These are phyloP conservation scores for Sericinus montela DNA, from an alignment of 2,888 invertebrate genomes.

Conservation along the genomic window DNA sequence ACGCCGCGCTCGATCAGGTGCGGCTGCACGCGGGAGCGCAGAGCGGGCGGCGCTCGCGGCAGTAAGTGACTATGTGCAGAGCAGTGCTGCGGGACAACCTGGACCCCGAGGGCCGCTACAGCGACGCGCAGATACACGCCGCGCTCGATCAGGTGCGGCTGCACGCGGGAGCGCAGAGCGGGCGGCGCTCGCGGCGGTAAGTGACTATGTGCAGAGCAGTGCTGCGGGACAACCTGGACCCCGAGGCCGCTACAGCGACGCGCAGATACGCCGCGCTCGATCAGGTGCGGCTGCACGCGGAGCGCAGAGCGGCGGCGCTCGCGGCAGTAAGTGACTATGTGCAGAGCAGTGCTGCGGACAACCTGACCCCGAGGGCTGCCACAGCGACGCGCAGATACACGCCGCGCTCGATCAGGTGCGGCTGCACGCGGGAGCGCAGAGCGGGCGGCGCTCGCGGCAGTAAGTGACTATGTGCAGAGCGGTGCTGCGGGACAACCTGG, in stretches of 20 bases:
- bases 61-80: constrained; percentile 70
- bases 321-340: constrained; percentile 82
- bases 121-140: constrained; percentile 83
- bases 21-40: too few relatives aligned
- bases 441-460: constrained; percentile 74
- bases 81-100: constrained; percentile 86
- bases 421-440: constrained; percentile 42
- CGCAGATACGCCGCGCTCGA: too few relatives aligned
- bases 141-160: constrained; percentile 82
- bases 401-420: constrained; percentile 83
- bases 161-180: too few relatives aligned
- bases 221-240: too few relatives aligned
- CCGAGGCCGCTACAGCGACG: too few relatives aligned
- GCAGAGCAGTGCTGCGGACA: constrained; percentile 88
- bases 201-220: too few relatives aligned
- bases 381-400: constrained; percentile 83
- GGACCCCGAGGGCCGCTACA: constrained; percentile 84
- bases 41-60: constrained; percentile 44
- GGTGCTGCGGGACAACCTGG: constrained; percentile 86
- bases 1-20: constrained; percentile 85
- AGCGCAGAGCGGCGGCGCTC: too few relatives aligned
- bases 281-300: too few relatives aligned
- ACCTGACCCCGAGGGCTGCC: constrained; percentile 85
- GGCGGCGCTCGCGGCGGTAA: constrained; percentile 63
- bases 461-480: constrained; percentile 86